Evolutionary conservation across 2,113 vertebrate species (phyloP).

Genomic region (Empidonax traillii): DNA sequence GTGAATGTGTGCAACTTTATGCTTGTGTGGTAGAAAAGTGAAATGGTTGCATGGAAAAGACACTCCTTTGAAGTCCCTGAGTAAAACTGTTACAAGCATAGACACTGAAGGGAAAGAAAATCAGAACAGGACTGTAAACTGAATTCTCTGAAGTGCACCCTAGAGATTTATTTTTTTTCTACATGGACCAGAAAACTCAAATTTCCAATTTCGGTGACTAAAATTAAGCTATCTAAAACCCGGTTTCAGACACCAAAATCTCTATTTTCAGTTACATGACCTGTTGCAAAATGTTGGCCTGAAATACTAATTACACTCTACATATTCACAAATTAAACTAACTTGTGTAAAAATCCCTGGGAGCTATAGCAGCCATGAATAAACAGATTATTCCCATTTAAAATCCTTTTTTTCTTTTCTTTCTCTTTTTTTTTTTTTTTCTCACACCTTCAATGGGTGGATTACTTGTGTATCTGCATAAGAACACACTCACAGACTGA

Average conservation of each 20-base stretch:
- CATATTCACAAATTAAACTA: background rate
- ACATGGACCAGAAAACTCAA: background rate
- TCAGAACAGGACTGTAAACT: background rate
- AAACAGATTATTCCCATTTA: background rate
- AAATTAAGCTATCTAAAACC: background rate
- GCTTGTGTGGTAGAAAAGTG: background rate
- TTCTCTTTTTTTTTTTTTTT: accelerated
- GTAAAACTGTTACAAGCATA: background rate
- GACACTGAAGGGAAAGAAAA: background rate
- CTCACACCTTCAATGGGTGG: background rate
- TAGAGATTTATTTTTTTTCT: background rate
- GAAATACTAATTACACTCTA: background rate
- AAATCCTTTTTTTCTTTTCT: background rate
- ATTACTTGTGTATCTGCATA: background rate
- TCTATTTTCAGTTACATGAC: background rate
- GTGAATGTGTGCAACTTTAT: background rate
- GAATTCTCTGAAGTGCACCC: background rate
- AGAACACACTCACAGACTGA: background rate
- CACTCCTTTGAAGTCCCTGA: background rate
- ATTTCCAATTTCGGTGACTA: background rate
- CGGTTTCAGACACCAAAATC: background rate
- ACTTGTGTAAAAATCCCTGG: background rate
- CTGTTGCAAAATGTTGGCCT: background rate
- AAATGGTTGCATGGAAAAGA: background rate
- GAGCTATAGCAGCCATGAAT: background rate